phyloP scores from a whole-genome alignment of 1,140 invertebrate genomes.

The Hermatobates lingyangjiaoensis region DNA sequence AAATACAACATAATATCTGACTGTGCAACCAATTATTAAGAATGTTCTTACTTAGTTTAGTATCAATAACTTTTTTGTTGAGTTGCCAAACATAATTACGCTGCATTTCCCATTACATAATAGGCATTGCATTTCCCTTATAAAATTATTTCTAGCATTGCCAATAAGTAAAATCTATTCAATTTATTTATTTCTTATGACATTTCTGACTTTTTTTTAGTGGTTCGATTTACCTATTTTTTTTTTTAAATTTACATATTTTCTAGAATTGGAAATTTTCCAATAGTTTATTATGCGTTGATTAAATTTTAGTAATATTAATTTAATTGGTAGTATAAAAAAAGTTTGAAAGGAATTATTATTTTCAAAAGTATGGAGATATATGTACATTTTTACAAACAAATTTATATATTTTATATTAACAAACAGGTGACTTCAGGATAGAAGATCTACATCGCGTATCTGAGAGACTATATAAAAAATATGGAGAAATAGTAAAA shows the following conservation, averaged over 20 bases:
- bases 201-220: background rate
- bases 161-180: no score
- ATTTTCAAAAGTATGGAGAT: background rate
- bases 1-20: no score
- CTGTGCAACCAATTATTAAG: no score
- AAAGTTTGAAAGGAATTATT: background rate
- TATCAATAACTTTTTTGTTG: no score
- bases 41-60: no score
- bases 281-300: background rate
- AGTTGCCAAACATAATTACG: no score
- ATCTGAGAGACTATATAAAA: slow-evolving; percentile 37
- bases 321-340: background rate
- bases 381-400: background rate
- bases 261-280: background rate
- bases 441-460: slow-evolving; percentile 55
- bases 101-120: no score
- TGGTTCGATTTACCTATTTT: background rate
- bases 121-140: no score
- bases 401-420: background rate
- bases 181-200: no score
- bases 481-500: slow-evolving; percentile 52
- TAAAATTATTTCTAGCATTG: no score
- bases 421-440: slow-evolving; percentile 39
- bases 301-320: background rate
- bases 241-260: background rate